Evolutionary conservation across 64 coral and sea anemone genomes (phyloP).

Genomic region (Trachythela sp.): DNA sequence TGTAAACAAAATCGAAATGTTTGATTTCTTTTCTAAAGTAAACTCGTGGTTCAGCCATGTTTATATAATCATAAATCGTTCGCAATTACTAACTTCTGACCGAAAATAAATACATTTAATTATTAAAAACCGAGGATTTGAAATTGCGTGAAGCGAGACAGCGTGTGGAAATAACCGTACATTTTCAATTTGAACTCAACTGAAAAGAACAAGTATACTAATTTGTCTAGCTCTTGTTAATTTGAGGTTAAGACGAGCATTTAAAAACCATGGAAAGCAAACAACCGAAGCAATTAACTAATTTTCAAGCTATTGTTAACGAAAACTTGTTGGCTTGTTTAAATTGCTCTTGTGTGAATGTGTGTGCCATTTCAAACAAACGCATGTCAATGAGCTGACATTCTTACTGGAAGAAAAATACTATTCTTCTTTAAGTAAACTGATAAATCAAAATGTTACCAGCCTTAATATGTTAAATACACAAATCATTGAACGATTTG

Average conservation of each 20-base stretch:
- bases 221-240: neutral
- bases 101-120: neutral
- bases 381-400: neutral
- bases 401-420: neutral
- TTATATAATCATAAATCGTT: neutral
- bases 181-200: neutral
- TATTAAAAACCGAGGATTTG: neutral
- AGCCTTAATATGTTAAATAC: neutral
- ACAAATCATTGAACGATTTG: neutral
- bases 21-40: neutral
- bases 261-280: neutral
- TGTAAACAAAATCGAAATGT: neutral
- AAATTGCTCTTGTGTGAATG: neutral
- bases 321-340: neutral
- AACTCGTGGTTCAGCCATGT: neutral
- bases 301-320: slow-evolving; percentile 16
- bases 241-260: neutral
- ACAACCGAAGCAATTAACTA: slow-evolving; percentile 9
- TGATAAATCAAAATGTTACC: neutral
- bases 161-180: neutral
- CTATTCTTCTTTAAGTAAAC: neutral
- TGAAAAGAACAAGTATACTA: neutral
- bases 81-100: neutral
- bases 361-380: neutral
- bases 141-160: neutral